Base-by-base conservation (phyloP, 2,797 vertebrate genomes). In the Borostomias antarcticus region DNA sequence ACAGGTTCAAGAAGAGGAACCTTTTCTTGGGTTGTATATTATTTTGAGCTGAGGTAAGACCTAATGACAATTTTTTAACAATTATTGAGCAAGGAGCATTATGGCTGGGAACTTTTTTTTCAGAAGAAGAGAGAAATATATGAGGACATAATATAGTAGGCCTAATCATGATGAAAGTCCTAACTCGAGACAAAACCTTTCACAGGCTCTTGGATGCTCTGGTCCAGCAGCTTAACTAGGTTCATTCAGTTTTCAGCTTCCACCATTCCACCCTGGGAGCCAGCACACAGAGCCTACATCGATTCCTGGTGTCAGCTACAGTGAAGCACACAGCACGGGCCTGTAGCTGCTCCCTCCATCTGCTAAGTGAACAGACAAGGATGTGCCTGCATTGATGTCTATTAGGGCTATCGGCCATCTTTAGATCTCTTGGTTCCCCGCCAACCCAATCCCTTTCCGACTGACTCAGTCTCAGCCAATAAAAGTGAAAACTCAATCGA, bases 401-500 rank as follows among this genome's bases (percentile, higher is more conserved):
- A 13, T 43, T 5, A 26, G 58, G 32, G 35, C 35, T 33, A 43
- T 45, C 59, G 28, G 23, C 25, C 19, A 43, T 59, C 63, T 54
- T 32, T 32, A 50, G 29, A 58, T 35, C 37, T 32, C 8, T 6
- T 58, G 64, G 17, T 4, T 75, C 47, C 48, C 8, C 51, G 69
- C 63, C 47, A 58, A 57, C 37, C 57, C 40, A 28, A 32, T 68
- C 47, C 21, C 40, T 66, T 40, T 45, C 52, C 15, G 35, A 32
- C 53, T 58, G 54, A 35, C 54, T 58, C 64, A 26, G 53, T 58
- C 37, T 53, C 56, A 40, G 40, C 53, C 21, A 23, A 58, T 66
- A 48, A 58, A 58, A 5, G 37, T 21, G 52, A 75, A 58, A 58
- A 66, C 58, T 66, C 59, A 63, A 70, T 70, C 72, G 45, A 43